Evolutionary conservation across 2,888 invertebrate genomes (phyloP), one percentile per base, ranked within the genome.

Genomic region (Zaprionus bogoriensis): DNA sequence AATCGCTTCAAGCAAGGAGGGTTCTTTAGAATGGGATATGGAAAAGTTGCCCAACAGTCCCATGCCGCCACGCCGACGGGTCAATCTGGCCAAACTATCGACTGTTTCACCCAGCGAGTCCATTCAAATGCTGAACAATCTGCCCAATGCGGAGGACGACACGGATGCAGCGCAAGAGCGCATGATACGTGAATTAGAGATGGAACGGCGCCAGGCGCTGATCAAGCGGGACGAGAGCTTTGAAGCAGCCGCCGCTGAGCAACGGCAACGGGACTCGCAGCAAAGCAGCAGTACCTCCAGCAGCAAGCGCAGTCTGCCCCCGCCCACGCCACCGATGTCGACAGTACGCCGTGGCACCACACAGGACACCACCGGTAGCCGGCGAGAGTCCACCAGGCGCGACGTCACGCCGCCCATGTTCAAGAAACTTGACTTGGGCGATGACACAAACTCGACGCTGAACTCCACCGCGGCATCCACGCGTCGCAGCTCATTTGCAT

Each of bases 141-240:
- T 89, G 6, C 65, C 77, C 25, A 41, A 45, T 20, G 36, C 32
- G 1, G 73, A 78, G 14, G 67, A 36, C 5, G 74, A 84, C 42
- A 58, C 65, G 0, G 74, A 84, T 22, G 51, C 52, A 1, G 65
- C 70, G 0, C 71, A 88, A 54, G 79, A 79, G 30, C 87, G 88
- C 0, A 62, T 89, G 1, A 89, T 90, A 17, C 79, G 88, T 58
- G 87, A 90, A 48, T 83, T 90, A n/a, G 90, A 91, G 60, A 68
- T 73, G 19, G 89, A 91, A 64, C 80, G 91, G 2, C 81, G 89
- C 7, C 85, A 84, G 44, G 88, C 89, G 0, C 67, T 91, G 3
- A 83, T 88, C 27, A 88, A 87, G 58, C 89, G 91, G 1, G 90
- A 90, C 50, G 87, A 88, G 61, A 74, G 71, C 22, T 91, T 89